Evolutionary conservation across 1,140 invertebrate species (phyloP).

Genomic region (Kradibia gibbosae): DNA sequence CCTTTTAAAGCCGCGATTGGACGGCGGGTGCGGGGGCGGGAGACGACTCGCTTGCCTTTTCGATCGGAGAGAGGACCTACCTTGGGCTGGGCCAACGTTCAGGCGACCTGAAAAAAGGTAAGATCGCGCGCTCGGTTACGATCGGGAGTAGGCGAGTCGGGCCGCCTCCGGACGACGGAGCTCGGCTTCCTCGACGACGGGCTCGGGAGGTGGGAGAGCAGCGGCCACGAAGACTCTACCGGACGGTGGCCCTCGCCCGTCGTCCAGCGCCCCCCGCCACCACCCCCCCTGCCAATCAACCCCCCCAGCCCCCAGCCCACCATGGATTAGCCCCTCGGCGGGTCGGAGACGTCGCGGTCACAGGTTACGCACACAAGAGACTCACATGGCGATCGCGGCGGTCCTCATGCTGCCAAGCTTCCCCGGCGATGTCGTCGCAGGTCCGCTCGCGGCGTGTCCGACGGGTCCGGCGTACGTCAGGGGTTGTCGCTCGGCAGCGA

Average conservation of each 20-base stretch:
- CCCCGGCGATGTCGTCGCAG: neutral
- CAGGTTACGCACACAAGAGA: neutral
- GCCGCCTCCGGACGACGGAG: too few relatives aligned
- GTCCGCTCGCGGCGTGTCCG: neutral
- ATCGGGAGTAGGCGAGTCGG: neutral
- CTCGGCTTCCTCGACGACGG: neutral
- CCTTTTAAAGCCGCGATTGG: too few relatives aligned
- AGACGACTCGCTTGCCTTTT: too few relatives aligned
- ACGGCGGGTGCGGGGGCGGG: too few relatives aligned
- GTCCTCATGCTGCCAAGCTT: neutral
- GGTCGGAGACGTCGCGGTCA: too few relatives aligned
- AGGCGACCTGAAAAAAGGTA: neutral
- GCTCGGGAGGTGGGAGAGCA: neutral
- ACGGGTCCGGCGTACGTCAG: conserved; percentile 6
- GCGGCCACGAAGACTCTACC: too few relatives aligned
- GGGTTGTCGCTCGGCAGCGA: conserved; percentile 28
- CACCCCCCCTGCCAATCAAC: too few relatives aligned
- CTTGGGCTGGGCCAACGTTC: neutral
- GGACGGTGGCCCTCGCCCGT: too few relatives aligned
- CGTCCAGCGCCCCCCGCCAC: too few relatives aligned
- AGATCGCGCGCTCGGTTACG: neutral
- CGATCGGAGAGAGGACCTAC: neutral
- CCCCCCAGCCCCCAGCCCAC: too few relatives aligned
- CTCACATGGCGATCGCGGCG: conserved; percentile 46
- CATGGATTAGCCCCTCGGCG: too few relatives aligned